Base-by-base conservation (phyloP, 2,888 invertebrate species). In the Tenthredo distinguenda region DNA sequence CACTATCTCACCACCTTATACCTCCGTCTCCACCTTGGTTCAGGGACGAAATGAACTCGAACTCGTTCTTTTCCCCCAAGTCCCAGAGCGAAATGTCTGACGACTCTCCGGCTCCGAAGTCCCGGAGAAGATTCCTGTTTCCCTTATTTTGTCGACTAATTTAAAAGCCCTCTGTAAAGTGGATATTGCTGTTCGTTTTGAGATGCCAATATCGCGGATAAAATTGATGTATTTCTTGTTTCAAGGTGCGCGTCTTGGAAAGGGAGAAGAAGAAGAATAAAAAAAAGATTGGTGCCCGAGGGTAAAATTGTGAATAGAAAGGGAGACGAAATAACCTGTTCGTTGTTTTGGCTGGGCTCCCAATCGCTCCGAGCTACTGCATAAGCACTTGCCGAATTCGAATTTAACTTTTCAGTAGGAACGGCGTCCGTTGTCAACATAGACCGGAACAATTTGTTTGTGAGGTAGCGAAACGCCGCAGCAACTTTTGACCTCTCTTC, bases 1-100 rank as follows among this genome's bases (percentile, higher is more conserved):
- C 79, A 31, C 77, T 37, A 47, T 79, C 72, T 77, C 76, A 34
- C 86, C 77, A 50, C 85, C 77, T 72, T 77, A 55, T 55, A 76
- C 85, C 85, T 72, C 47, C 68, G 21, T n/a, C 85, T 21, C 82
- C 85, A 76, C 84, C 55, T 40, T 68, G 21, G 21, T 40, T 55
- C 71, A 68, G 40, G 31, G 82, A 85, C 77, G 77, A 85, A 87
- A 87, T 86, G 87, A 87, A 87, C 86, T 88, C 84, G 85, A 85
- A 68, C 50, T 84, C 72, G 72, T 72, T 26, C 34, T 47, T 40
- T 40, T 21, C 12, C 50, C 83, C 47, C 55, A 10, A 34, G 31
- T 83, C 72, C 43, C 31, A n/a, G 21, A 26, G 31, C 65, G 47
- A 43, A 37, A n/a, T 18, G 71, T 43, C 47, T 58, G 62, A 85